Conservation (phyloP, 2,113 vertebrate genomes). For the Apodemus sylvaticus region DNA sequence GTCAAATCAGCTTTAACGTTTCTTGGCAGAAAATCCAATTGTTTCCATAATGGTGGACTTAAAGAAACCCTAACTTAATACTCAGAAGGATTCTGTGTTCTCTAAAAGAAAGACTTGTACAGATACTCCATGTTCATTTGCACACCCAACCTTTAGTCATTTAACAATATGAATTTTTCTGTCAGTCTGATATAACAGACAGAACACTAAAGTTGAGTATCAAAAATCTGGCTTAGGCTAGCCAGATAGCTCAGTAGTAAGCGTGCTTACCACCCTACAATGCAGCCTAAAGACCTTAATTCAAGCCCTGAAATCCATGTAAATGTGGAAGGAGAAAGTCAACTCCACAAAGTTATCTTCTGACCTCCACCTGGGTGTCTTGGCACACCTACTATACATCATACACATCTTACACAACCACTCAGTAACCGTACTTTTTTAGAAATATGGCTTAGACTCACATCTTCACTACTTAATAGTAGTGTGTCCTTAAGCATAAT, state of each 20-base stretch:
- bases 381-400: background rate
- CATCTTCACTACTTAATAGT: background rate
- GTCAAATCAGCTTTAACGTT: conserved; percentile 76
- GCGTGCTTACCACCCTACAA: background rate
- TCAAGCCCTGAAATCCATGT: background rate
- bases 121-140: conserved; percentile 50
- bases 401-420: background rate
- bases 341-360: background rate
- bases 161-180: conserved; percentile 55
- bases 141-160: conserved; percentile 50
- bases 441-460: conserved; percentile 42
- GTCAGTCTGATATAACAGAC: conserved; percentile 28
- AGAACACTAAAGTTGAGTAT: background rate
- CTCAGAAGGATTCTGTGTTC: conserved; percentile 57
- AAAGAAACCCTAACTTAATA: conserved; percentile 69
- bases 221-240: background rate
- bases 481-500: background rate
- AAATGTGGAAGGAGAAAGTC: background rate
- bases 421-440: background rate
- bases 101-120: conserved; percentile 45
- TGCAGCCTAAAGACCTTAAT: background rate
- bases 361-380: background rate
- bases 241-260: background rate
- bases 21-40: conserved; percentile 78
- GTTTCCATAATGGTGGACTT: conserved; percentile 68